Base-by-base conservation (phyloP, 2,888 invertebrate species). In the Nymphalis polychloros region DNA sequence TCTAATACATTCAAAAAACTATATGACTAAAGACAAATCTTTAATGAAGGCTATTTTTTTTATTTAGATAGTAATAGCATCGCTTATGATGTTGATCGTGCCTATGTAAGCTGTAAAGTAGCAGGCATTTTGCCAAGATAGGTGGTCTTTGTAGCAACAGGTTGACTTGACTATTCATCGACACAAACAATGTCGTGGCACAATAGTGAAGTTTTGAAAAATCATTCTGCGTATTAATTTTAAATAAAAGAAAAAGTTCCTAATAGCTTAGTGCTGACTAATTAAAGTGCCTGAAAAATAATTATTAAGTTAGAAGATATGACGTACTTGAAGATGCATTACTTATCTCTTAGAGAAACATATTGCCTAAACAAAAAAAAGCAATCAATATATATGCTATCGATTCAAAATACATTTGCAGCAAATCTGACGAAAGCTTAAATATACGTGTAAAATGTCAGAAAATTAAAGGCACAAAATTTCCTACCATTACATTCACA, bases 101-200 rank as follows among this genome's bases (percentile, higher is more conserved):
- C 60, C 48, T 52, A 49, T 65, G 57, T 41, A 13, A 41, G 41
- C 41, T 13, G 41, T 41, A 41, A 41, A 41, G 41, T 41, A 41
- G 41, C 66, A 61, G 71, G 71, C 71, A 69, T 59, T 61, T 31
- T 67, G 71, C 71, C 71, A 71, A 67, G 63, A 60, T 59, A 60
- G 61, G 63, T 19, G 55, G 50, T 61, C 63, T 63, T 53, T 62
- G 31, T 55, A 64, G 71, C 69, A 71, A 71, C 71, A 71, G 69
- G 71, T 69, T 67, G 63, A 64, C 57, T 69, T 64, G 31, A 13
- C 41, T 69, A 63, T 65, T 67, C 55, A 48, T 41, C 61, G 49
- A 61, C 48, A 61, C 61, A 27, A 49, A 67, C 48, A 35, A 60
- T 27, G 27, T 55, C n/a, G 41, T 10, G 13, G 19, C 41, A 19